Evolutionary conservation across 2,113 vertebrate species (phyloP).

Genomic region (Propithecus coquereli): DNA sequence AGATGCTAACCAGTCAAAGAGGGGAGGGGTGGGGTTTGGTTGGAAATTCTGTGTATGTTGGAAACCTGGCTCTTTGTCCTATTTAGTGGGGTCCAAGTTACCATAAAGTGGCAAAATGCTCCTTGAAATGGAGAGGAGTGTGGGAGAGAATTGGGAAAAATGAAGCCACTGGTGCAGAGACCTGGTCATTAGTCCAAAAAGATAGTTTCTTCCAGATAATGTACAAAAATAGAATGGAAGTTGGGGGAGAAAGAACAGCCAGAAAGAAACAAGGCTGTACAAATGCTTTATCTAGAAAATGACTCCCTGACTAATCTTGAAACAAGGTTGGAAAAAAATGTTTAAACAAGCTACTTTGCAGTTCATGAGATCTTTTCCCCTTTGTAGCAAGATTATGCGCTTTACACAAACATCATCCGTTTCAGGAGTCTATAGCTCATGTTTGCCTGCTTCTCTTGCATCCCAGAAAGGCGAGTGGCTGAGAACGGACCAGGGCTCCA

Average conservation of each 20-base stretch:
- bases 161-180: not conserved
- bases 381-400: slow-evolving; percentile 26
- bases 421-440: not conserved
- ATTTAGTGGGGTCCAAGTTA: not conserved
- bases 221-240: slow-evolving; percentile 71
- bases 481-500: not conserved
- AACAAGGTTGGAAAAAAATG: slow-evolving; percentile 53
- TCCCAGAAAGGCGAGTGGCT: not conserved
- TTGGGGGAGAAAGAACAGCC: slow-evolving; percentile 65
- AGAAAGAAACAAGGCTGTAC: slow-evolving; percentile 65
- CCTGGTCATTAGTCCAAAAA: slow-evolving; percentile 58
- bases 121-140: not conserved
- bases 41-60: not conserved
- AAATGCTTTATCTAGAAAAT: slow-evolving; percentile 73
- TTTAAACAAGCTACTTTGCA: slow-evolving; percentile 38
- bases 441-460: not conserved
- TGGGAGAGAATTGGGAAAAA: not conserved
- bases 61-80: not conserved
- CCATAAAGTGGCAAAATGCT: not conserved
- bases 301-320: slow-evolving; percentile 60
- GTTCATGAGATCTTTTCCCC: slow-evolving; percentile 26
- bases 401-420: not conserved
- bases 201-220: slow-evolving; percentile 67
- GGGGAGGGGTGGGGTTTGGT: not conserved
- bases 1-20: not conserved